Base-by-base conservation (phyloP, 2,888 invertebrate species). In the Keiferia lycopersicella region DNA sequence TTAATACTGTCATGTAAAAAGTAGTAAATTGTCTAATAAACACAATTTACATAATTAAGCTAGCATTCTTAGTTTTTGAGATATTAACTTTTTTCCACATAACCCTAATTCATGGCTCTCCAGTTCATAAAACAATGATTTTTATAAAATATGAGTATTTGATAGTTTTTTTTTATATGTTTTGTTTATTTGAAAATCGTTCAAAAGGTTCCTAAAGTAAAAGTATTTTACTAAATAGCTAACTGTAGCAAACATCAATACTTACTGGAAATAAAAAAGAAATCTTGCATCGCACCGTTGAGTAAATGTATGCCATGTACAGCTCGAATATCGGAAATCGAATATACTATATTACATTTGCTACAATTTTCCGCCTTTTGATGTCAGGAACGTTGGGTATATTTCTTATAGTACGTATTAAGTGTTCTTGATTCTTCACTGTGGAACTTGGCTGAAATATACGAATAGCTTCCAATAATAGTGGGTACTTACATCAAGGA, bases 381-480 rank as follows among this genome's bases (percentile, higher is more conserved):
- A 45, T 45, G 45, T 45, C 45, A 16, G 14, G 4, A 45, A 45
- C 11, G 16, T 4, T 6, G 6, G 45, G 45, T 45, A 10, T 45
- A 45, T n/a, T 45, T 45, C 45, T 45, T 45, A 20, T 51, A 51
- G 51, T 51, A 11, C 26, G 26, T 26, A n/a, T 6, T 22, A 51
- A 51, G 51, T 34, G 34, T 34, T 34, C 51, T 51, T 51, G 51
- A 51, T 51, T 16, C 34, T 8, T 30, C 16, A 34, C 34, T n/a
- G n/a, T n/a, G 56, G 26, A 34, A 34, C 34, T 56, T 34, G 14
- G 6, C 3, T 16, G 34, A 56, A 16, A 56, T 34, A 56, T 56
- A 56, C 56, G 51, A 26, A 20, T 22, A 22, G 51, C 51, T 53
- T 26, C 14, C 51, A 11, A 18, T 53, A 53, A 56, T 56, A 53